These are phyloP conservation scores for Drosophila equinoxialis DNA, from an alignment of 1,140 invertebrate species.

Conservation along the genomic window DNA sequence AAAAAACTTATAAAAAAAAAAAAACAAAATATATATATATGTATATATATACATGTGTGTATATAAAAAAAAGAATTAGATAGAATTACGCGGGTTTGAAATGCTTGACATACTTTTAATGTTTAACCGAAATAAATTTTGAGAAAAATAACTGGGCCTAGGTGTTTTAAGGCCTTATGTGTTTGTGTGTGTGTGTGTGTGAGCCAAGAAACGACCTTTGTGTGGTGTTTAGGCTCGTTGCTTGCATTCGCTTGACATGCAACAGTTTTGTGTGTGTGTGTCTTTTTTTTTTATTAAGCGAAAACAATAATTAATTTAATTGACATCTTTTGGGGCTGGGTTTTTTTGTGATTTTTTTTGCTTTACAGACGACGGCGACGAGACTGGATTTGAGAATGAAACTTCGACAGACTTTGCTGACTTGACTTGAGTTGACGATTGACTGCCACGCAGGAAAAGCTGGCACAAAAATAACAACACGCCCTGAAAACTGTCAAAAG, in stretches of 20 bases:
- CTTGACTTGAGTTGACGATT: constrained; percentile 48
- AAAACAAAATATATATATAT: no score
- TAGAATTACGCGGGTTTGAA: constrained; percentile 75
- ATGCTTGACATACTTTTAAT: constrained; percentile 78
- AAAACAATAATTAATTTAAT: constrained; percentile 82
- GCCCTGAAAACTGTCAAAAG: constrained; percentile 81
- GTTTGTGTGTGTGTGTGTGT: background rate
- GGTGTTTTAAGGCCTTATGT: no score
- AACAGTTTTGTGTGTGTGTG: constrained; percentile 42
- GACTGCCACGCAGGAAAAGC: constrained; percentile 79
- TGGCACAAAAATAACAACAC: constrained; percentile 54
- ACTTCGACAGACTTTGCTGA: constrained; percentile 48
- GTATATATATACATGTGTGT: background rate
- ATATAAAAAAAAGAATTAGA: constrained; percentile 16
- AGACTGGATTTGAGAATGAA: constrained; percentile 15
- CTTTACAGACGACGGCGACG: constrained; percentile 21
- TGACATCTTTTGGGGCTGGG: constrained; percentile 78
- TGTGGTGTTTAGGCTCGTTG: constrained; percentile 13
- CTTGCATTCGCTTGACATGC: constrained; percentile 55
- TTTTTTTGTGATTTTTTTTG: constrained; percentile 12
- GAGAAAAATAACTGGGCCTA: constrained; percentile 51
- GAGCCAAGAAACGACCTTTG: constrained; percentile 57
- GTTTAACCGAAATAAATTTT: constrained; percentile 50
- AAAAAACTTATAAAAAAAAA: constrained; percentile 5
- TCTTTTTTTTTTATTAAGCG: constrained; percentile 69